Conservation (phyloP, 2,113 vertebrate species). For the Thymallus thymallus region DNA sequence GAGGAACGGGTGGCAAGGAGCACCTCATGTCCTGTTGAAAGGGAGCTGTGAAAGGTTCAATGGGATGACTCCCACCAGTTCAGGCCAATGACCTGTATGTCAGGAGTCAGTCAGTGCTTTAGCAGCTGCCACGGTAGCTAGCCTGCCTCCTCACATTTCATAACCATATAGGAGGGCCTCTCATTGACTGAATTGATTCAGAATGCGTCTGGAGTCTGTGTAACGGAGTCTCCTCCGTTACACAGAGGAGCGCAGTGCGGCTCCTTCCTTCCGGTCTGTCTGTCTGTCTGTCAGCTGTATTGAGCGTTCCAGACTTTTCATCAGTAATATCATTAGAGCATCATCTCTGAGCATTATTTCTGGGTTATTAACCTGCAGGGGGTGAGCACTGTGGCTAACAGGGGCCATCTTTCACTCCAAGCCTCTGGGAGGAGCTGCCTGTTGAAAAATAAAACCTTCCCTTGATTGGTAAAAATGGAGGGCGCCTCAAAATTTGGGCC, state of each 20-base stretch:
- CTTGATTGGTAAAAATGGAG: conserved; percentile 22
- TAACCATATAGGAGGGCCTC: conserved; percentile 56
- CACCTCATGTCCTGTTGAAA: conserved; percentile 39
- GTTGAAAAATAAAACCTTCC: conserved; percentile 65
- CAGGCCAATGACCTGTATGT: background rate
- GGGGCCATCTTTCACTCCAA: conserved; percentile 58
- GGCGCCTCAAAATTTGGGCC: conserved; percentile 28
- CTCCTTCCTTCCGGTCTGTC: conserved; percentile 68
- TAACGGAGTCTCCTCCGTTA: no score
- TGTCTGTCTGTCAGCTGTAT: conserved; percentile 34
- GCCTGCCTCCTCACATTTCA: conserved; percentile 66
- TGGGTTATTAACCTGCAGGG: conserved; percentile 73
- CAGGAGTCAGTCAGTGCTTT: background rate
- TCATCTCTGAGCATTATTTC: conserved; percentile 72
- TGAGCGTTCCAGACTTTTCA: conserved; percentile 66
- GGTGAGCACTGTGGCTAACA: conserved; percentile 53
- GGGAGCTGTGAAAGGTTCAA: conserved; percentile 6
- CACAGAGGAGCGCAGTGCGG: conserved; percentile 47
- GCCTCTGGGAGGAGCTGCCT: conserved; percentile 46
- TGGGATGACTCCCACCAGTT: conserved; percentile 7
- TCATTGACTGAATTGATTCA: conserved; percentile 68
- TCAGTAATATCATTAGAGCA: conserved; percentile 71
- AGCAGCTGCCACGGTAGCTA: conserved; percentile 23
- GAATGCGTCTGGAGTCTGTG: conserved; percentile 59
- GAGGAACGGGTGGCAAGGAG: conserved; percentile 26